Conservation (phyloP, 2,797 vertebrate species). For the Okamejei kenojei region DNA sequence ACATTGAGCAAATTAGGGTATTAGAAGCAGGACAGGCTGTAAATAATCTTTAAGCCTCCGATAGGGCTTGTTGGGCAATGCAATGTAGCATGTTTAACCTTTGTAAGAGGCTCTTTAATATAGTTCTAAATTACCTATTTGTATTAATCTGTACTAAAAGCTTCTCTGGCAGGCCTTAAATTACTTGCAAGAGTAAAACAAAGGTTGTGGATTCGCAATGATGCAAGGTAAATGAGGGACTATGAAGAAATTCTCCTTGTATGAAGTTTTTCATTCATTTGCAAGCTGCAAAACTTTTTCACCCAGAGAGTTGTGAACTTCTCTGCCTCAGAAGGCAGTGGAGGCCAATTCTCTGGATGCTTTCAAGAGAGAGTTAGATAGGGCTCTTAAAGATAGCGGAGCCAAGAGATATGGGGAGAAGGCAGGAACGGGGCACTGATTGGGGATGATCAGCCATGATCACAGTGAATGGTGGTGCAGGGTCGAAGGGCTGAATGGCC, state of each 20-base stretch:
- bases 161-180: neutral
- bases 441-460: no score
- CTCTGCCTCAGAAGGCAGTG: no score
- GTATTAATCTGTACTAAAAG: slow-evolving; percentile 2
- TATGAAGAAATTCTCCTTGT: neutral
- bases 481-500: no score
- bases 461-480: no score
- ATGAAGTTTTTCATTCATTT: neutral
- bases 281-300: no score
- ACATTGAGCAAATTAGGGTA: slow-evolving; percentile 28
- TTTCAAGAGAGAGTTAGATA: no score
- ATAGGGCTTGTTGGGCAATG: neutral
- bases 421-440: no score
- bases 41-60: slow-evolving; percentile 19
- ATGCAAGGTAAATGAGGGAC: neutral
- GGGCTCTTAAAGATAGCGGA: no score
- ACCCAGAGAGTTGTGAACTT: no score
- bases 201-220: neutral
- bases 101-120: neutral
- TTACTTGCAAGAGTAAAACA: neutral
- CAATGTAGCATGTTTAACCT: neutral
- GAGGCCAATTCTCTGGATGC: no score
- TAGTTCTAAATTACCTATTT: neutral
- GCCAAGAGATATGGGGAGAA: no score
- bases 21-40: neutral